Evolutionary conservation across 1,140 invertebrate genomes (phyloP).

Genomic region (Brachionus rotundiformis): DNA sequence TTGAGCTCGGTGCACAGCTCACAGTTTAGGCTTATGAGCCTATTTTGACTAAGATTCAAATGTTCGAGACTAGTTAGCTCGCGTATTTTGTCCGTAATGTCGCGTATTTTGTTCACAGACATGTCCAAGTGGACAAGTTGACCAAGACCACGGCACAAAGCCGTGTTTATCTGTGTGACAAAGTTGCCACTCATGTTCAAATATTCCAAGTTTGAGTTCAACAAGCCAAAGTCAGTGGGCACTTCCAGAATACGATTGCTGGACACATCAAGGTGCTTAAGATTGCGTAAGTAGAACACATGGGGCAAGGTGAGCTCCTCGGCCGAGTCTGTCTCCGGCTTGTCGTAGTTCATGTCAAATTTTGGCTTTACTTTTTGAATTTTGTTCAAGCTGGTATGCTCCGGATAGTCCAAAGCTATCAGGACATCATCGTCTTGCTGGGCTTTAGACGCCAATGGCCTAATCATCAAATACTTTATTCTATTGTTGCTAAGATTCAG

Average conservation of each 20-base stretch:
- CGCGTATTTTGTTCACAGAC: neutral
- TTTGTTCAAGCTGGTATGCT: neutral
- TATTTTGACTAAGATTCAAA: constrained; percentile 3
- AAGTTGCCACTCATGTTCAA: neutral
- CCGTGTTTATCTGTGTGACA: neutral
- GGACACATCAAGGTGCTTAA: neutral
- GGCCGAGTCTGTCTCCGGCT: neutral
- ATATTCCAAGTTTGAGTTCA: constrained; percentile 17
- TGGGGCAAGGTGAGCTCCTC: constrained; percentile 22
- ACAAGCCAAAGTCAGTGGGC: constrained; percentile 29
- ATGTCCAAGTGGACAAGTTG: neutral
- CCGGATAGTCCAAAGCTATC: neutral
- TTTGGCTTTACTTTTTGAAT: neutral
- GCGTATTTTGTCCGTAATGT: constrained; percentile 27
- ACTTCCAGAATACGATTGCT: neutral
- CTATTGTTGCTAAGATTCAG: neutral
- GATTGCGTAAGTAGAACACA: constrained; percentile 27
- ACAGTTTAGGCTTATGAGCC: neutral
- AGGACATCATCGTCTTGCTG: constrained; percentile 27
- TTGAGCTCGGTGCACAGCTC: constrained; percentile 30
- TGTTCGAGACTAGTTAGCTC: constrained; percentile 29
- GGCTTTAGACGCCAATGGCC: neutral
- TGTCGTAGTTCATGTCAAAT: constrained; percentile 7
- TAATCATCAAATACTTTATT: neutral
- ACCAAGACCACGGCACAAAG: constrained; percentile 20